Evolutionary conservation across 2,888 invertebrate species (phyloP).

Genomic region (Heliconius charithonia): DNA sequence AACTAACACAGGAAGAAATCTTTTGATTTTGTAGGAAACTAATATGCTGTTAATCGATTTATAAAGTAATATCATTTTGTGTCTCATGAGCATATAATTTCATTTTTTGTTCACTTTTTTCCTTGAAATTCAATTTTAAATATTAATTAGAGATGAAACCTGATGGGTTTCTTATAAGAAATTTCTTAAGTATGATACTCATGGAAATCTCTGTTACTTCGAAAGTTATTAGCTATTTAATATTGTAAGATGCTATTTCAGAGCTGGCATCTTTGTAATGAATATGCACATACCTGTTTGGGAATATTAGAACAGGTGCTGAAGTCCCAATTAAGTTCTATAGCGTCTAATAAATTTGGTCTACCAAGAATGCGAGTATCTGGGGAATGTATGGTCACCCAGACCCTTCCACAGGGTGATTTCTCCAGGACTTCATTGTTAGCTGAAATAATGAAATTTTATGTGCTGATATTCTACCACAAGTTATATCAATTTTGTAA

Average conservation of each 20-base stretch:
- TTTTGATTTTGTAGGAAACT: neutral
- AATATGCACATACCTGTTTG: slow-evolving; percentile 60
- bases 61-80: neutral
- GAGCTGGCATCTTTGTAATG: neutral
- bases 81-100: neutral
- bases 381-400: slow-evolving; percentile 77
- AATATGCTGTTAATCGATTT: neutral
- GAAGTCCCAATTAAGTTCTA: slow-evolving; percentile 81
- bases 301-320: slow-evolving; percentile 67
- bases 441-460: slow-evolving; percentile 47
- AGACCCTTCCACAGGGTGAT: slow-evolving; percentile 75
- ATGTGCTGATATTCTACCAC: neutral
- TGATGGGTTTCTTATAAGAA: neutral
- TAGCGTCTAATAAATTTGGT: slow-evolving; percentile 62
- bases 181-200: neutral
- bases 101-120: neutral
- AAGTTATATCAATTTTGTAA: neutral
- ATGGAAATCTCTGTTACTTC: neutral
- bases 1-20: neutral
- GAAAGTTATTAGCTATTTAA: neutral
- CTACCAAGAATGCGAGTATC: slow-evolving; percentile 56
- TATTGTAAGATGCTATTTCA: neutral
- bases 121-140: neutral
- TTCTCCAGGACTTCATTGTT: slow-evolving; percentile 65
- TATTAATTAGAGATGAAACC: neutral